A percentile compares a stretch with the other conserved stretches of the same genome.
Conservation (phyloP, 2,797 vertebrate genomes). For the Luscinia luscinia region DNA sequence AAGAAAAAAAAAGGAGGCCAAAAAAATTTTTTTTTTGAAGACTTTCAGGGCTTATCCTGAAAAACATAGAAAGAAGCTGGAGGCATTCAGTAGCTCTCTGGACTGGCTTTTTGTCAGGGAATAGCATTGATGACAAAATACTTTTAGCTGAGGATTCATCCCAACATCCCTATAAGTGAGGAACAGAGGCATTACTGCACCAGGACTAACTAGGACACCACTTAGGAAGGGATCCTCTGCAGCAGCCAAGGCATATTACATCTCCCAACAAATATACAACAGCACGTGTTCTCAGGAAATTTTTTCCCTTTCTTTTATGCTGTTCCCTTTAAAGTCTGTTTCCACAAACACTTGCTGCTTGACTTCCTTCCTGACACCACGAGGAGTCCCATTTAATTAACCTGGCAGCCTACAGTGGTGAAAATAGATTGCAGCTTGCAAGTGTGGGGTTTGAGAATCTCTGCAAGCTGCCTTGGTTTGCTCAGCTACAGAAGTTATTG, state of each 20-base stretch:
- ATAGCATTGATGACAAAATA: neutral
- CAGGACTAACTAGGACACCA: neutral
- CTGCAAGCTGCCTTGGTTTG: slow-evolving; percentile 27
- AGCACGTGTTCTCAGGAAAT: neutral
- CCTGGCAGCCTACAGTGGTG: slow-evolving; percentile 6
- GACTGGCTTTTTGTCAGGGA: neutral
- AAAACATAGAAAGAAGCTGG: neutral
- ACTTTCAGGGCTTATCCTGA: neutral
- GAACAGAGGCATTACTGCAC: neutral
- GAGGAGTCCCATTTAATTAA: slow-evolving; percentile 63
- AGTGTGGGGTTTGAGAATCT: slow-evolving; percentile 48
- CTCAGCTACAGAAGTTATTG: slow-evolving; percentile 16
- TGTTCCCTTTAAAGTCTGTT: slow-evolving; percentile 11
- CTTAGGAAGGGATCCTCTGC: neutral
- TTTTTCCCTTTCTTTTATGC: neutral
- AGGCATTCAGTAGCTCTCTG: neutral
- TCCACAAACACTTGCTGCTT: slow-evolving; percentile 40
- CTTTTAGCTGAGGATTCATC: neutral
- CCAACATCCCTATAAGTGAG: neutral
- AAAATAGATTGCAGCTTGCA: slow-evolving; percentile 46
- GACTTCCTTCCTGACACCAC: slow-evolving; percentile 53
- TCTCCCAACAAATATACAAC: slow-evolving; percentile 1
- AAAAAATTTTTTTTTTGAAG: neutral
- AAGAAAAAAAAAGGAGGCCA: neutral
- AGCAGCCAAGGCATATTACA: neutral